phyloP scores from a whole-genome alignment of 1,140 invertebrate genomes.

The Anastatus disparis region DNA sequence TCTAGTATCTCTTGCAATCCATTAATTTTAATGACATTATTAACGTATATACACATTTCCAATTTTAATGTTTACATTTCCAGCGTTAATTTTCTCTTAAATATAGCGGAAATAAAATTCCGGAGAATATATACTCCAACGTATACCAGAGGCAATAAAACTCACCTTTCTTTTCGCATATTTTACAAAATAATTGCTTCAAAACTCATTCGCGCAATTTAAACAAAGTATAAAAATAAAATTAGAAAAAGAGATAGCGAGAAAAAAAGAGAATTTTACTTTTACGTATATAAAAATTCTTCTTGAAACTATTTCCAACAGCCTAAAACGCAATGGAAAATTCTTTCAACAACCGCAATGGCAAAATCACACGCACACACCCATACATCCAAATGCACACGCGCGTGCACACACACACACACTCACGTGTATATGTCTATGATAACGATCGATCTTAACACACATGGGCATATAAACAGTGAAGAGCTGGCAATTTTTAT shows the following conservation, averaged over 20 bases:
- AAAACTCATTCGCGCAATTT: not conserved
- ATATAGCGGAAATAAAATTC: not conserved
- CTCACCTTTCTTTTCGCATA: not conserved
- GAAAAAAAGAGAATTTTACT: not conserved
- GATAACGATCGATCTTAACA: not conserved
- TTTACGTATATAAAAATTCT: not conserved
- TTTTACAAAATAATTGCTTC: not conserved
- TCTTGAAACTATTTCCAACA: not conserved
- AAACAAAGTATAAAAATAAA: too few relatives aligned
- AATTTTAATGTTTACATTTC: constrained; percentile 6
- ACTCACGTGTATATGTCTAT: not conserved
- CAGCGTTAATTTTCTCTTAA: not conserved
- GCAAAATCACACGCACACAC: not conserved
- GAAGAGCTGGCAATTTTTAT: constrained; percentile 13
- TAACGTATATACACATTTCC: not conserved
- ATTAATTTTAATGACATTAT: constrained; percentile 13
- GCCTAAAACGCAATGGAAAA: not conserved
- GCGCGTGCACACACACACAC: not conserved
- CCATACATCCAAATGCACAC: not conserved
- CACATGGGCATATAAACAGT: not conserved
- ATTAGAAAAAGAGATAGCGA: too few relatives aligned
- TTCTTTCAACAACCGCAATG: not conserved
- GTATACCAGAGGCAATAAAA: not conserved
- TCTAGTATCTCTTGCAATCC: not conserved
- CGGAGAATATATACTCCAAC: not conserved